Percentiles rank a stretch among this genome's conserved stretches.
phyloP scores from a whole-genome alignment of 2,888 invertebrate species.

The Oligia latruncula region DNA sequence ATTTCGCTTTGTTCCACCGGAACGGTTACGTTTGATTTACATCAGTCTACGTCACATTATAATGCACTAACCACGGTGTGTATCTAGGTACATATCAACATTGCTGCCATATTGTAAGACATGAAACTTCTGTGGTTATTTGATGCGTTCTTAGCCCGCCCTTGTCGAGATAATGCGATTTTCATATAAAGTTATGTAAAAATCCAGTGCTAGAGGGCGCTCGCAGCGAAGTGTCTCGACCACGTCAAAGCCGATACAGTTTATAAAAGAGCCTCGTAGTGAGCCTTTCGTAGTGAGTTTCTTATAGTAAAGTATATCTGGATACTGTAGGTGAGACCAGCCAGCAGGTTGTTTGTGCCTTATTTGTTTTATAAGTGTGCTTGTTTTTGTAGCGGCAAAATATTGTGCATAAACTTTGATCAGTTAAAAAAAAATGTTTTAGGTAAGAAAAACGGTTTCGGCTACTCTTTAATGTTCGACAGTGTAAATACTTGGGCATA shows the following conservation, averaged over 20 bases:
- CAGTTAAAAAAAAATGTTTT: constrained; percentile 8
- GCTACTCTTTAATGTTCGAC: neutral
- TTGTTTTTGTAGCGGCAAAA: constrained; percentile 4
- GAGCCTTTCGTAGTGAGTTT: constrained; percentile 53
- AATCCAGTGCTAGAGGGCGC: constrained; percentile 67
- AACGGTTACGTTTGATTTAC: neutral
- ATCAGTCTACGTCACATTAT: neutral
- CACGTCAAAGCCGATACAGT: constrained; percentile 64
- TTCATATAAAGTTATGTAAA: constrained; percentile 81
- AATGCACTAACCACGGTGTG: neutral
- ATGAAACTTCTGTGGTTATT: constrained; percentile 41
- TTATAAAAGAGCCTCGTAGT: constrained; percentile 60
- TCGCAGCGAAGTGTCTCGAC: constrained; percentile 67
- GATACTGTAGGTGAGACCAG: constrained; percentile 23
- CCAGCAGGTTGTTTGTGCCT: constrained; percentile 14
- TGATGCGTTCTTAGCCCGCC: constrained; percentile 23
- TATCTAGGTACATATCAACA: neutral
- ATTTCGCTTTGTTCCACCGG: neutral
- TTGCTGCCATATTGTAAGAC: neutral
- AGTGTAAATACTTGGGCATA: neutral
- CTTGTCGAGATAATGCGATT: constrained; percentile 74
- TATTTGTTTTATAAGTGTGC: constrained; percentile 10
- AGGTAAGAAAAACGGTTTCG: neutral
- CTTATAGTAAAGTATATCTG: constrained; percentile 41
- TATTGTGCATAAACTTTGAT: constrained; percentile 11